A percentile compares a stretch with the other conserved stretches of the same genome.
Conservation (phyloP, 2,888 invertebrate genomes). For the Piscicola geometra region DNA sequence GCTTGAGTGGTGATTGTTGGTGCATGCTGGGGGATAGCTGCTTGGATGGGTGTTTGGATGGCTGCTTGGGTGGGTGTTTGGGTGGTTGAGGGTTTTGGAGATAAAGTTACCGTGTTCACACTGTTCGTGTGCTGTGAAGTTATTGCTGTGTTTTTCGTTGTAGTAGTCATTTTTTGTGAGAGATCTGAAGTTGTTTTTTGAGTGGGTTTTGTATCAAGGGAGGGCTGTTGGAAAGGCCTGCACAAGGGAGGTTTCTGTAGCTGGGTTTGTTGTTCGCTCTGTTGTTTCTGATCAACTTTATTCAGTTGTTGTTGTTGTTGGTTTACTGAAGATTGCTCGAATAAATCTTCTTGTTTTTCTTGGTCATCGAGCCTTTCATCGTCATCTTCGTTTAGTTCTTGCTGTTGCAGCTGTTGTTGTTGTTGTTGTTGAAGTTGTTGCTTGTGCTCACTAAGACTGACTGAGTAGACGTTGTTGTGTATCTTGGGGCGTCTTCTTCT, state of each 20-base stretch:
- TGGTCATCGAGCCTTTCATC: background rate
- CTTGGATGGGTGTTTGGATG: no score
- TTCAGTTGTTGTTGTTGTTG: background rate
- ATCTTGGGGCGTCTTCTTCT: background rate
- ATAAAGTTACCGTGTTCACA: background rate
- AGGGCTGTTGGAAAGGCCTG: no score
- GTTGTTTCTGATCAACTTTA: background rate
- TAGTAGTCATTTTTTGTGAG: background rate
- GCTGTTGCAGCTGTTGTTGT: constrained; percentile 1
- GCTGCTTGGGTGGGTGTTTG: no score
- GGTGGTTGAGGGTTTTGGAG: no score
- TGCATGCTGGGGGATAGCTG: no score
- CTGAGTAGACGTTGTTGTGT: background rate
- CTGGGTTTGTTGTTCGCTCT: background rate
- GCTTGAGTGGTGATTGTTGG: background rate
- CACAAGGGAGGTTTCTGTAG: no score
- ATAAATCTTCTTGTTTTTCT: background rate
- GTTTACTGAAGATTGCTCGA: no score
- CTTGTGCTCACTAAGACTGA: background rate
- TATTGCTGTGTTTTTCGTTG: background rate
- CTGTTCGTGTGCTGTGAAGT: background rate
- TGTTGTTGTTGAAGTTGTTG: constrained; percentile 11
- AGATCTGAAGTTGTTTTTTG: no score
- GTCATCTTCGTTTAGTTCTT: background rate
- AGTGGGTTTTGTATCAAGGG: no score